A percentile compares a stretch with the other conserved stretches of the same genome.
Evolutionary conservation across 2,888 invertebrate genomes (phyloP).

Genomic region (Metellina segmentata): DNA sequence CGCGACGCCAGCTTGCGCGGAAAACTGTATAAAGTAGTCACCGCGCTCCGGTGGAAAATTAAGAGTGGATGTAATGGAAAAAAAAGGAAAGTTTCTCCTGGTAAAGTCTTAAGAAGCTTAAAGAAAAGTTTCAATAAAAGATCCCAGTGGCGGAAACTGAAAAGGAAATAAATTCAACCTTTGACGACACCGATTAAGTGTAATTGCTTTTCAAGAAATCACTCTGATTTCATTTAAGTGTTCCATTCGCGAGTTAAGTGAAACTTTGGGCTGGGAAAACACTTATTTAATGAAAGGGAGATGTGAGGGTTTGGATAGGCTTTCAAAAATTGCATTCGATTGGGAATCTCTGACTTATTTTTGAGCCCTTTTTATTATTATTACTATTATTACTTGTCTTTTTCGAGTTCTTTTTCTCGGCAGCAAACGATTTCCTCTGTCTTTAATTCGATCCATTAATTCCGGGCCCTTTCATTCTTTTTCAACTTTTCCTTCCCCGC

Average conservation of each 20-base stretch:
- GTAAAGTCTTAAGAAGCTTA: constrained; percentile 69
- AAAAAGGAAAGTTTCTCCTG: constrained; percentile 7
- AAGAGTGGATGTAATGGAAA: constrained; percentile 6
- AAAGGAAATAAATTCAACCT: constrained; percentile 74
- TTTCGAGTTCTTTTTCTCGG: constrained; percentile 5
- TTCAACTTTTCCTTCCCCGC: constrained; percentile 19
- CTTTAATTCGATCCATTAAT: constrained; percentile 73
- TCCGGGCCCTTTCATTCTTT: constrained; percentile 19
- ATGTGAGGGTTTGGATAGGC: background rate
- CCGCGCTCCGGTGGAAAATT: constrained; percentile 21
- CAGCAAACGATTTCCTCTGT: constrained; percentile 57
- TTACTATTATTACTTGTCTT: constrained; percentile 46
- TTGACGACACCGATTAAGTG: constrained; percentile 75
- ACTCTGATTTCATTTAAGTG: constrained; percentile 73
- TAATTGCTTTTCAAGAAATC: constrained; percentile 75
- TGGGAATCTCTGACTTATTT: constrained; percentile 40
- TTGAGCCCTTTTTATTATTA: constrained; percentile 13
- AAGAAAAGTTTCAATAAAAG: constrained; percentile 74
- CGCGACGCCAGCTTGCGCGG: background rate
- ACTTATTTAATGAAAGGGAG: constrained; percentile 69
- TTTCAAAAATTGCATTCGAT: constrained; percentile 74
- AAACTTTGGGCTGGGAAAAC: constrained; percentile 64
- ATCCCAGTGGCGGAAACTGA: constrained; percentile 55
- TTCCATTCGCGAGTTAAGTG: constrained; percentile 66
- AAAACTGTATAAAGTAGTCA: background rate